Evolutionary conservation across 2,797 vertebrate genomes (phyloP).

Genomic region (Gouania willdenowi): DNA sequence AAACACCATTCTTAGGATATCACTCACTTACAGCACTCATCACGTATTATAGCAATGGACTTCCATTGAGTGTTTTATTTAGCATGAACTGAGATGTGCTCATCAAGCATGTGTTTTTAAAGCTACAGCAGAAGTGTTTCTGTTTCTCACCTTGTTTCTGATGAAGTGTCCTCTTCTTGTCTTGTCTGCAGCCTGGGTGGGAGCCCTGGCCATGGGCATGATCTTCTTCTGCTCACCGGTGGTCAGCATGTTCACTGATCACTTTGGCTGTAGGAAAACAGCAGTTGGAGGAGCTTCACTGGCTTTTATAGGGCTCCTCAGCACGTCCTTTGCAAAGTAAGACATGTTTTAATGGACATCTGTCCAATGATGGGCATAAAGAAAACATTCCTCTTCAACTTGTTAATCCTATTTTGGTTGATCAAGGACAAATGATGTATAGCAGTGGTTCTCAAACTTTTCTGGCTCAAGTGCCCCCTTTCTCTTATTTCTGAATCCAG

Average conservation of each 20-base stretch:
- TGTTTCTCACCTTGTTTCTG: not conserved
- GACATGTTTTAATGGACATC: slow-evolving; percentile 4
- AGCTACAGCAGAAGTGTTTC: no score
- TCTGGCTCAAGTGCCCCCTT: no score
- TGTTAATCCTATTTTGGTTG: no score
- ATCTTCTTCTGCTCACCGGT: slow-evolving; percentile 98
- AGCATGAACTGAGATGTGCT: slow-evolving; percentile 1
- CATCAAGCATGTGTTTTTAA: no score
- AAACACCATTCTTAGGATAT: no score
- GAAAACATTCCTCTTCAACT: no score
- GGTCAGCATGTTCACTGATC: slow-evolving; percentile 98
- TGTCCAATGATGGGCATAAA: no score
- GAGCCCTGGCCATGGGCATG: slow-evolving; percentile 96
- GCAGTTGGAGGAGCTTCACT: slow-evolving; percentile 86
- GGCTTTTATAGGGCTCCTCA: slow-evolving; percentile 92
- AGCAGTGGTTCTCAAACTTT: no score
- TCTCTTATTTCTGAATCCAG: no score
- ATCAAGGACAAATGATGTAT: no score
- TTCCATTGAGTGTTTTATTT: not conserved
- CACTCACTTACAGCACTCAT: no score
- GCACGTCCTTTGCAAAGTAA: slow-evolving; percentile 96
- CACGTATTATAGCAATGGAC: no score
- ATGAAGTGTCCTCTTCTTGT: slow-evolving; percentile 14
- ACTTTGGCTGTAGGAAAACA: slow-evolving; percentile 91
- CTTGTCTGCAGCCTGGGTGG: slow-evolving; percentile 86